Base-by-base conservation (phyloP, 2,888 invertebrate species). In the Allophyes oxyacanthae region DNA sequence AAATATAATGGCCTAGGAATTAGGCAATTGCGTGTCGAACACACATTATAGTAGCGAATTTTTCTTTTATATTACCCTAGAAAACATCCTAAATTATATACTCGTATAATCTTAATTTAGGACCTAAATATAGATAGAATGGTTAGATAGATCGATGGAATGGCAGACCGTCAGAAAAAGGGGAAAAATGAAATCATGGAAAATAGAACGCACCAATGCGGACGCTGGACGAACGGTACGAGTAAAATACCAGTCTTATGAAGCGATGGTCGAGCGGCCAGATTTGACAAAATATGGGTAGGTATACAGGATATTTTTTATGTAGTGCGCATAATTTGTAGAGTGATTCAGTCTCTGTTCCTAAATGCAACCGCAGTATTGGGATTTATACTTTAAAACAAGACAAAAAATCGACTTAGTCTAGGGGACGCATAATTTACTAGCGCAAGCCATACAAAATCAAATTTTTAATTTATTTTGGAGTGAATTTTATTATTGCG, bases 151-250 rank as follows among this genome's bases (percentile, higher is more conserved):
- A 56, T 57, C 49, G 14, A 62, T 57, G 20, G 26, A 57, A 45
- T 28, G 36, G 38, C 33, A 41, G 44, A 13, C 13, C 45, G 34
- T 43, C 49, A 43, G 36, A 51, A 44, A 28, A 8, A 28, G 7
- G 4, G 28, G 3, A 6, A 62, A 62, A 65, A 45, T n/a, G 15
- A 59, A 51, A 44, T 6, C 15, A 46, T 15, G 46, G 32, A 49
- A 58, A 49, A 52, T 49, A 41, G 48, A 33, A 41, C 50, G 55
- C 30, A 38, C 8, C 41, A 66, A 28, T 44, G 49, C 45, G 52
- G 64, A 64, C 48, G 53, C 64, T 32, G 64, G 60, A 52, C 69
- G 67, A 64, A 67, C 54, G 67, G 64, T 60, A 55, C 44, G 13
- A 42, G 42, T 40, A 37, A 51, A 64, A 69, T 64, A 64, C 68